Base-by-base conservation (phyloP, 2,888 invertebrate species). In the Sphinx pinastri region DNA sequence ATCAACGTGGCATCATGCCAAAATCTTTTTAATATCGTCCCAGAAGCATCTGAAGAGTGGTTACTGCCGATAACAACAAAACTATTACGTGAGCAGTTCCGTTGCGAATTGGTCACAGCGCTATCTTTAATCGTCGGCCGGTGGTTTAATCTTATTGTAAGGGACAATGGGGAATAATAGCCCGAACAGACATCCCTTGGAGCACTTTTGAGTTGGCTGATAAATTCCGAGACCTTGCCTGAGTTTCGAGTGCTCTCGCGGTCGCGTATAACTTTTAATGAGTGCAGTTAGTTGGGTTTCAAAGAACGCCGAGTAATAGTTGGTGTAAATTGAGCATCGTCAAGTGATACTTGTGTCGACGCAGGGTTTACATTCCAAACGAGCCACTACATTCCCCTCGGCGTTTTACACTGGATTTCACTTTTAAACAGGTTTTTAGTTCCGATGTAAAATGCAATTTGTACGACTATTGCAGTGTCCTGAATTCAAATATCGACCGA, bases 1-100 rank as follows among this genome's bases (percentile, higher is more conserved):
- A 94, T 93, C 93, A 87, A 76, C 81, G 86, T 94, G 94, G 93
- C 93, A 81, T 85, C 83, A 81, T 91, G 93, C 94, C 94, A 94
- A 92, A 90, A 93, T 92, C 92, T 93, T 93, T 93, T 93, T 93
- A 93, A 93, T 93, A 94, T 92, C 91, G 85, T 88, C 89, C 85
- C 87, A 88, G 87, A 90, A 87, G 88, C 85, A 87, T 88, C 87
- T 88, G 88, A 89, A 87, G 89, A 92, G 90, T 89, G 90, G 91
- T 90, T 90, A 88, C 83, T 82, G 82, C 84, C 86, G 90, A 93
- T 93, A 93, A 93, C 92, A 93, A 92, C 92, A 91, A 90, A 92
- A 92, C 90, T 92, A 91, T 90, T 91, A 90, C 88, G 87, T 87
- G 87, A 88, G 85, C 84, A 85, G 84, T 88, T 85, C 86, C 81